These are phyloP conservation scores for Prunella himalayana DNA, from an alignment of 2,113 vertebrate species.

Conservation along the genomic window DNA sequence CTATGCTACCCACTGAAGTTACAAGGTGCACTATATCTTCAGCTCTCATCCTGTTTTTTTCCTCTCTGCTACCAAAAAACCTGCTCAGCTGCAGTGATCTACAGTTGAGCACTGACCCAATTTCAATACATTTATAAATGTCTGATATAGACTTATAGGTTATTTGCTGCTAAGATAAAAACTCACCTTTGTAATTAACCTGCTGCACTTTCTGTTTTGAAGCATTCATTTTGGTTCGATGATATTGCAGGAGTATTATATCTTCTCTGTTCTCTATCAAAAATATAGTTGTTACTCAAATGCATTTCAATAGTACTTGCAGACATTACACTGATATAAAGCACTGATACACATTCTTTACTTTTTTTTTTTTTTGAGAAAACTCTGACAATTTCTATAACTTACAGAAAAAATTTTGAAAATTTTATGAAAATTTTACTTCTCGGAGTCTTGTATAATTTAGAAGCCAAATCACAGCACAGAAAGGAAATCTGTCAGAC, in stretches of 20 bases:
- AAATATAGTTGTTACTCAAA: background rate
- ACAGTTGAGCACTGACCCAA: background rate
- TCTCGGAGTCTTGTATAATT: background rate
- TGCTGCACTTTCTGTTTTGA: background rate
- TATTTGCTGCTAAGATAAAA: slow-evolving; percentile 15
- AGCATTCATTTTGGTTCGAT: background rate
- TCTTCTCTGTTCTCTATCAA: background rate
- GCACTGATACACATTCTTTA: background rate
- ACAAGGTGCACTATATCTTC: background rate
- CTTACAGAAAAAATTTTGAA: background rate
- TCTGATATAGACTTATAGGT: background rate
- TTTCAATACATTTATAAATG: background rate
- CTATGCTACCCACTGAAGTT: slow-evolving; percentile 1
- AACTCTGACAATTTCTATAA: background rate
- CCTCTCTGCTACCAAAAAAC: background rate
- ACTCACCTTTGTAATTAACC: background rate
- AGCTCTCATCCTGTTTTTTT: background rate
- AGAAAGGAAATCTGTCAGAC: background rate
- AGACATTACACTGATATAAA: background rate
- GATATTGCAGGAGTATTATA: background rate
- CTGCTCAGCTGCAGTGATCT: background rate
- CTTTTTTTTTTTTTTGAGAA: background rate
- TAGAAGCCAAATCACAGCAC: background rate
- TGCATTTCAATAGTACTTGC: background rate
- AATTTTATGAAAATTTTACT: background rate